Conservation (phyloP, 2,888 invertebrate species). For the Ditylenchus weischeri region DNA sequence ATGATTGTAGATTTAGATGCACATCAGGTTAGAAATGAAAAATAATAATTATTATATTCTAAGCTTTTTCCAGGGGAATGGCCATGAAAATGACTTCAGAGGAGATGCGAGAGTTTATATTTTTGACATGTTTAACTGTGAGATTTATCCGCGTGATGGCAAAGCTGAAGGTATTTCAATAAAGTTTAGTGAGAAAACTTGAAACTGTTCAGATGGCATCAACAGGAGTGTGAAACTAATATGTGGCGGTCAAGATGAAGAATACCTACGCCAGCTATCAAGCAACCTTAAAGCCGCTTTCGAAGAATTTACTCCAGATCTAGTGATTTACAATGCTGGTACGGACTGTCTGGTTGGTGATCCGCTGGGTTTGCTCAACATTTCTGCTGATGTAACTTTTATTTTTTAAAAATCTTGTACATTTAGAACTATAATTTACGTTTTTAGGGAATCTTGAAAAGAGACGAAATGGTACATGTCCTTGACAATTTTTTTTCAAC, state of each 20-base stretch:
- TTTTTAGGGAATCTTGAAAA: neutral
- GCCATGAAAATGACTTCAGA: conserved; percentile 78
- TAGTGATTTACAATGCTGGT: conserved; percentile 88
- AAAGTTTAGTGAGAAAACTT: no score
- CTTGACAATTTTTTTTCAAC: neutral
- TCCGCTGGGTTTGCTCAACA: conserved; percentile 71
- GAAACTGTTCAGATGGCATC: conserved; percentile 29
- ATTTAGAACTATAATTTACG: neutral
- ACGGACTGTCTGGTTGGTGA: conserved; percentile 79
- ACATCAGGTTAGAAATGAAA: conserved; percentile 71
- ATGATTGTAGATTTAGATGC: conserved; percentile 89
- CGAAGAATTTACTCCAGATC: conserved; percentile 66
- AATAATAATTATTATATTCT: conserved; percentile 27
- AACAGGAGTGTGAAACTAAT: conserved; percentile 30
- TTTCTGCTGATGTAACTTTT: conserved; percentile 66
- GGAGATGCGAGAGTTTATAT: conserved; percentile 74
- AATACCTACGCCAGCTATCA: conserved; percentile 33
- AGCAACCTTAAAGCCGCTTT: conserved; percentile 66
- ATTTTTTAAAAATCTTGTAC: neutral
- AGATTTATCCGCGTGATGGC: conserved; percentile 77
- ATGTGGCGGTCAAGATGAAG: conserved; percentile 29
- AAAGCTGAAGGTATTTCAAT: conserved; percentile 67
- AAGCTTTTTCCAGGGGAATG: conserved; percentile 69
- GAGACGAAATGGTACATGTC: conserved; percentile 11
- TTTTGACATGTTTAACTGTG: conserved; percentile 78